These are phyloP conservation scores for Epinephelus moara DNA, from an alignment of 2,113 vertebrate genomes.

Conservation along the genomic window DNA sequence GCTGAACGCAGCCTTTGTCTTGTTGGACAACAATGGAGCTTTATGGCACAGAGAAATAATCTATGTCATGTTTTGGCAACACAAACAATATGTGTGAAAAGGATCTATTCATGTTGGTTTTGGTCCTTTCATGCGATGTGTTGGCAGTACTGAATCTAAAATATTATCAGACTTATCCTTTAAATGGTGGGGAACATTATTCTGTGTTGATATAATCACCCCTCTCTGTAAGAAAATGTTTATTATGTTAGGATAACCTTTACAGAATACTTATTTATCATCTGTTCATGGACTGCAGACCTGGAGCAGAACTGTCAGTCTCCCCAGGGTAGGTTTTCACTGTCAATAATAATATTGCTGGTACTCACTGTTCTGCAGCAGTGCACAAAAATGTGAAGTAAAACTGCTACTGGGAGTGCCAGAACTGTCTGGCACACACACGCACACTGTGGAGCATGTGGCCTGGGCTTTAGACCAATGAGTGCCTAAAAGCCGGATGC, in stretches of 20 bases:
- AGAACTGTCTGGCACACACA: background rate
- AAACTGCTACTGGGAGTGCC: constrained; percentile 1
- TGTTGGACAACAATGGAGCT: constrained; percentile 9
- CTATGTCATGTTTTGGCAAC: background rate
- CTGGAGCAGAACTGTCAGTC: background rate
- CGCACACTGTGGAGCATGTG: background rate
- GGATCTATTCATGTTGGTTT: background rate
- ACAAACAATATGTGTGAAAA: background rate
- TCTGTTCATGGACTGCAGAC: background rate
- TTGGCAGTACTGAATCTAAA: background rate
- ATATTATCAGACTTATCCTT: background rate
- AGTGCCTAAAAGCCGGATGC: background rate
- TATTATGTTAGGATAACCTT: background rate
- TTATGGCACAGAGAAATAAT: constrained; percentile 2
- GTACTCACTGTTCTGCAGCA: constrained; percentile 4
- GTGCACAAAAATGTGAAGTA: background rate
- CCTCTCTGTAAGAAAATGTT: background rate
- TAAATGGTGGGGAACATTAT: background rate
- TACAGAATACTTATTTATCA: background rate
- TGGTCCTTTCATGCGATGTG: background rate
- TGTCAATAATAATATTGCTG: background rate
- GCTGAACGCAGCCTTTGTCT: constrained; percentile 21
- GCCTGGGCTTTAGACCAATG: background rate
- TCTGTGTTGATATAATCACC: background rate
- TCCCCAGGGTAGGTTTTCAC: background rate